These are phyloP conservation scores for Pangasius djambal DNA, from an alignment of 2,797 vertebrate genomes.

Conservation along the genomic window DNA sequence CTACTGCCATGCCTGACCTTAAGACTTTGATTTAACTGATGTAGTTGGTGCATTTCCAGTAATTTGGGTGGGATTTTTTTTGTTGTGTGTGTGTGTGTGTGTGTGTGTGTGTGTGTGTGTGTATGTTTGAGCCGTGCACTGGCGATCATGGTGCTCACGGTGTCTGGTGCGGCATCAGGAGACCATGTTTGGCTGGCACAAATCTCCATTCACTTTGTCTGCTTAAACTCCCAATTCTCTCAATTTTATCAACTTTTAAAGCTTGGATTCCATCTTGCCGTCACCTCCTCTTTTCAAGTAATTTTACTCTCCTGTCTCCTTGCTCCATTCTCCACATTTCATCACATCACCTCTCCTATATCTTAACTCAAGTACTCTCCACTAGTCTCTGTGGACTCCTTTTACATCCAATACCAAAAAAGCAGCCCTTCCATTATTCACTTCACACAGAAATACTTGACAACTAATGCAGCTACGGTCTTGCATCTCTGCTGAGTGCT, in stretches of 20 bases:
- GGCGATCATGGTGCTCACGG: not conserved
- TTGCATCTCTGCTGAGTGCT: not conserved
- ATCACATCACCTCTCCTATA: not conserved
- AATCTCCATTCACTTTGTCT: not conserved
- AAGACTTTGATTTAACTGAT: not conserved
- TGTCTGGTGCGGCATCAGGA: not conserved
- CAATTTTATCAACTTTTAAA: not conserved
- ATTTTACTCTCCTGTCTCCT: not conserved
- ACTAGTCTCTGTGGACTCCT: not conserved
- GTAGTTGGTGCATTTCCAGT: not conserved
- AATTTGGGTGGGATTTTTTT: not conserved
- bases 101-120: not conserved
- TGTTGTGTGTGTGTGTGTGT: no score
- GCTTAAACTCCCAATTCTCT: not conserved
- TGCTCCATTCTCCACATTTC: not conserved
- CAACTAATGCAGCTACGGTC: not conserved
- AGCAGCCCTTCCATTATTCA: not conserved
- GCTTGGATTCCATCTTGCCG: not conserved
- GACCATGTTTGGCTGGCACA: not conserved
- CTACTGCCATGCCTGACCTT: not conserved
- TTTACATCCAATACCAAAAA: conserved; percentile 10
- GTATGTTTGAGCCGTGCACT: not conserved
- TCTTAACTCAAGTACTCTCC: not conserved
- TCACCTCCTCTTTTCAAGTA: not conserved
- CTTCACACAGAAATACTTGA: conserved; percentile 10